These are phyloP conservation scores for Chloroclystis v-ata DNA, from an alignment of 2,888 invertebrate species.

Conservation along the genomic window DNA sequence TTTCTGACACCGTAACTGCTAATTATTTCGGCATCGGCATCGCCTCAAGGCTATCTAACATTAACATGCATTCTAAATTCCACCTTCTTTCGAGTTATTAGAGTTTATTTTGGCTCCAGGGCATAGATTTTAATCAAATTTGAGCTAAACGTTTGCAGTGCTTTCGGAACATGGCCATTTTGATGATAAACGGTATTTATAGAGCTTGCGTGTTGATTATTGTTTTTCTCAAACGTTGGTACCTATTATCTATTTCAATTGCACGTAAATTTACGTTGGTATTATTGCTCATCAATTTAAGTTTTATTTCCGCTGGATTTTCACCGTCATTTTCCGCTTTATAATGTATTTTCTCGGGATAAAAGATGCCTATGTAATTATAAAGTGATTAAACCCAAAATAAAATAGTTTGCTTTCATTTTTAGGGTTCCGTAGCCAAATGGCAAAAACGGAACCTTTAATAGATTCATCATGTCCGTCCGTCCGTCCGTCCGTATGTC, in stretches of 20 bases:
- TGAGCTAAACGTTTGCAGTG: slow-evolving; percentile 32
- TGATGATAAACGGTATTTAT: slow-evolving; percentile 31
- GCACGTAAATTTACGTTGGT: background rate
- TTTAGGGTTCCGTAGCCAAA: no score
- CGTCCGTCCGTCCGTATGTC: no score
- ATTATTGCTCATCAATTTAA: no score
- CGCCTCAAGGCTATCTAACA: slow-evolving; percentile 48
- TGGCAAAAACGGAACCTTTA: no score
- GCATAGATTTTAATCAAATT: slow-evolving; percentile 37
- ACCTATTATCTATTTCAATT: slow-evolving; percentile 10
- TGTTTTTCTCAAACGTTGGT: slow-evolving; percentile 26
- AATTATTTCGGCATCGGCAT: slow-evolving; percentile 59
- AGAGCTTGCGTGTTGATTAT: slow-evolving; percentile 27
- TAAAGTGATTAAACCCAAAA: no score
- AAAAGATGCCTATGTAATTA: no score
- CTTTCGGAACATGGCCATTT: slow-evolving; percentile 30
- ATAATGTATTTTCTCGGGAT: no score
- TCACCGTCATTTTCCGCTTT: no score
- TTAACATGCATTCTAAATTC: slow-evolving; percentile 30
- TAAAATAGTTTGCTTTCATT: no score
- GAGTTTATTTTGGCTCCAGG: slow-evolving; percentile 28
- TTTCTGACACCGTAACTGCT: slow-evolving; percentile 65
- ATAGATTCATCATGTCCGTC: no score
- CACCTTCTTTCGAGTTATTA: slow-evolving; percentile 31
- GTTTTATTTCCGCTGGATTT: no score